Evolutionary conservation across 2,888 invertebrate species (phyloP), one percentile per base, ranked within the genome.

Genomic region (Hyalella azteca): DNA sequence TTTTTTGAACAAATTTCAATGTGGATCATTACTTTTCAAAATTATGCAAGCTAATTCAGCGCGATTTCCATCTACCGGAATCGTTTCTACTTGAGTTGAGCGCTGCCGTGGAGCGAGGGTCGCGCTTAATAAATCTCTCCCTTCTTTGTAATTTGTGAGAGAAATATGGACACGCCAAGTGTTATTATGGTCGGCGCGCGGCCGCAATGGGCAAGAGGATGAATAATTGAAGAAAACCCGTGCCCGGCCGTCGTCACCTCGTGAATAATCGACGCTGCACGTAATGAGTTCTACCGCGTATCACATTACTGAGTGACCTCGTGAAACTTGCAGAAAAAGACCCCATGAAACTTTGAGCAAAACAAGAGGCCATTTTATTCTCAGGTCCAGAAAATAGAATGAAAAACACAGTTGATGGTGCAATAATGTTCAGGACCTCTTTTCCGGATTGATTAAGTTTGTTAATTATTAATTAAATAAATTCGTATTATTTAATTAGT

Each of bases 141-240:
- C 36, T 66, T 66, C 66, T 66, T 66, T 66, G 66, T 66, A 66
- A 66, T 66, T 66, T 66, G 66, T 66, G 66, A 36, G 36, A 66
- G 59, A 59, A 59, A 59, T 59, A 59, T 59, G 59, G 59, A 26
- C 59, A 15, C 59, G 26, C 22, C 26, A n/a, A 59, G 59, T 29
- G 22, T 59, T 59, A 59, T 59, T 59, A 59, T 59, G 59, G 59
- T 59, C 29, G 29, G 15, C n/a, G n/a, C 22, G 32, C 13, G 11
- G 32, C 59, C 59, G 32, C 32, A 59, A 59, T 59, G 59, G 26
- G 15, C 11, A 9, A 5, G 59, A 29, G n/a, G 59, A 59, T 59
- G 59, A 59, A 32, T 59, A 59, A 59, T 59, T 59, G n/a, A 59
- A 59, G 59, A 32, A 26, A 59, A 59, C 26, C 7, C 59, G 5